Conservation (phyloP, 1,140 invertebrate species). For the Pomacea maculata region DNA sequence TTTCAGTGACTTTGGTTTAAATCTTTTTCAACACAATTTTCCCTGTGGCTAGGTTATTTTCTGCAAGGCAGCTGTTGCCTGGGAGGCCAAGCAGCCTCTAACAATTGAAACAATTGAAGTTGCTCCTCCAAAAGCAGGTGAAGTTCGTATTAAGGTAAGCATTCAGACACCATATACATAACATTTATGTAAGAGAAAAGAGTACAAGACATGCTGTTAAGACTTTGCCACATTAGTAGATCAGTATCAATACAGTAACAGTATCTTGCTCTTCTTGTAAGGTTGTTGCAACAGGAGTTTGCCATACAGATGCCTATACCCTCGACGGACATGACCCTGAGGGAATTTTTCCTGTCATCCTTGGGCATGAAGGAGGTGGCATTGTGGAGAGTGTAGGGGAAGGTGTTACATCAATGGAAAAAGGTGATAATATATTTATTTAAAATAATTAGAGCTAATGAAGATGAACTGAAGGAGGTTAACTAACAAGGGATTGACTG, state of each 20-base stretch:
- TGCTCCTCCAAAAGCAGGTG: conserved; percentile 86
- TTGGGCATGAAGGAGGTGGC: conserved; percentile 81
- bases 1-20: too few relatives aligned
- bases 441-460: neutral
- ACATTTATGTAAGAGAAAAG: neutral
- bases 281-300: conserved; percentile 88
- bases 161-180: neutral
- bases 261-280: conserved; percentile 8
- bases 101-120: conserved; percentile 92
- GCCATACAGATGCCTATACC: conserved; percentile 97
- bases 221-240: too few relatives aligned
- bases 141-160: conserved; percentile 71
- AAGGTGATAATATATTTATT: conserved; percentile 69
- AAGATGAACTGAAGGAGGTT: too few relatives aligned
- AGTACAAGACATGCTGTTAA: neutral
- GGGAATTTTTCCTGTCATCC: conserved; percentile 90
- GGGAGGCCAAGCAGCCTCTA: conserved; percentile 75
- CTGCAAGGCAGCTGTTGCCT: conserved; percentile 65
- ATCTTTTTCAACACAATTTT: neutral
- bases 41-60: conserved; percentile 53
- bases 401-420: conserved; percentile 87
- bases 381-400: conserved; percentile 95
- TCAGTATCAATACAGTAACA: too few relatives aligned
- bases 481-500: too few relatives aligned
- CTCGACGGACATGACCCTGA: conserved; percentile 92